Conservation (phyloP, 2,888 invertebrate species). For the Brenthis hecate region DNA sequence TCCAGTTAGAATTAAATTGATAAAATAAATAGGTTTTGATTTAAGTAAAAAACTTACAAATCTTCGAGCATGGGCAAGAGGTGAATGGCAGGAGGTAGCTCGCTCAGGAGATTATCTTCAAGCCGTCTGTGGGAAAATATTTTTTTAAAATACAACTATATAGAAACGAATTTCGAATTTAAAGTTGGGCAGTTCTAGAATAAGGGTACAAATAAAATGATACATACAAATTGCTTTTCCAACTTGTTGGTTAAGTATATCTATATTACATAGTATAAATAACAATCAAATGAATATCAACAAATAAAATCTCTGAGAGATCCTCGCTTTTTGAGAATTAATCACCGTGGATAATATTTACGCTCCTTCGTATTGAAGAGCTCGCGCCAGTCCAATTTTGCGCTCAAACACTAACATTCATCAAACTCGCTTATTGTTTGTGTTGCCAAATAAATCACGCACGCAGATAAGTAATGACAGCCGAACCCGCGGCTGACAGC, state of each 20-base stretch:
- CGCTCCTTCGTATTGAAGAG: background rate
- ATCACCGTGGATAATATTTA: slow-evolving; percentile 20
- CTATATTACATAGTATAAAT: background rate
- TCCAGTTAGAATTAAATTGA: no score
- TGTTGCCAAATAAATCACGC: slow-evolving; percentile 23
- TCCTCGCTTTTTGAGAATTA: slow-evolving; percentile 11
- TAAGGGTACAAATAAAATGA: no score
- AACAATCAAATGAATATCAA: background rate
- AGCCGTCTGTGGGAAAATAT: slow-evolving; percentile 56
- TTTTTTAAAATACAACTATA: background rate
- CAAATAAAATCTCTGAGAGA: slow-evolving; percentile 2
- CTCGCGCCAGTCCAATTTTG: slow-evolving; percentile 11
- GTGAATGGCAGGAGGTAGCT: slow-evolving; percentile 89
- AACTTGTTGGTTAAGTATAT: no score
- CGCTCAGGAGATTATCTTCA: slow-evolving; percentile 78
- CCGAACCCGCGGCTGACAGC: slow-evolving; percentile 25
- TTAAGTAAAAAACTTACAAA: slow-evolving; percentile 86
- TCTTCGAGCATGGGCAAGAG: slow-evolving; percentile 90
- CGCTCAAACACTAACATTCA: slow-evolving; percentile 27
- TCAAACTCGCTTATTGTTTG: slow-evolving; percentile 28
- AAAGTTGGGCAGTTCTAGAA: no score
- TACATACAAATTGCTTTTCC: no score
- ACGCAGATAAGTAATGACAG: slow-evolving; percentile 24
- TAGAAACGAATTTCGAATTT: no score
- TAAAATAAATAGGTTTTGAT: no score